phyloP scores from a whole-genome alignment of 2,113 vertebrate species.

The Phocoena sinus region DNA sequence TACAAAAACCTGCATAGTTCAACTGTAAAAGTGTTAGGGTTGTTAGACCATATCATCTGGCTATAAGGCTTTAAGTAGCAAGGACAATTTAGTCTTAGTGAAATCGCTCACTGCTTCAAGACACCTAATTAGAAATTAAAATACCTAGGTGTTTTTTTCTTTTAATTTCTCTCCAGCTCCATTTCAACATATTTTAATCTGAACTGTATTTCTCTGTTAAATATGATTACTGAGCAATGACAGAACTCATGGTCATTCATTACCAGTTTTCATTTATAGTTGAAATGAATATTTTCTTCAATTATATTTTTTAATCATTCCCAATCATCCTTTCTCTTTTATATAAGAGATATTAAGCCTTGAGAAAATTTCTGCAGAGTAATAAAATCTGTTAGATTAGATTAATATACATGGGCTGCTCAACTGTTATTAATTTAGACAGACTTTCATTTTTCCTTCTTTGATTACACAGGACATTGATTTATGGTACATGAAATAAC shows the following conservation, averaged over 20 bases:
- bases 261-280: constrained; percentile 71
- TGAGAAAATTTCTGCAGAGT: constrained; percentile 66
- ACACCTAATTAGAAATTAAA: constrained; percentile 68
- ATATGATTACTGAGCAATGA: constrained; percentile 60
- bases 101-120: constrained; percentile 65
- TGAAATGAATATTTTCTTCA: constrained; percentile 74
- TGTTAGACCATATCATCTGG: constrained; percentile 13
- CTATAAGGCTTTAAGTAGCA: constrained; percentile 41
- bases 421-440: constrained; percentile 63
- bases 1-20: background rate
- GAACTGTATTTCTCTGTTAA: constrained; percentile 67
- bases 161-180: constrained; percentile 3
- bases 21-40: constrained; percentile 20
- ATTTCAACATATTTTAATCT: constrained; percentile 72
- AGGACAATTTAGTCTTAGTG: constrained; percentile 54
- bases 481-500: constrained; percentile 56
- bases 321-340: constrained; percentile 58
- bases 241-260: constrained; percentile 63
- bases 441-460: constrained; percentile 61
- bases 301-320: constrained; percentile 77
- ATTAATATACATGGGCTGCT: constrained; percentile 59
- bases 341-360: constrained; percentile 66
- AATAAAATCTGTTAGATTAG: constrained; percentile 65
- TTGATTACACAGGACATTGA: constrained; percentile 58
- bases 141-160: background rate